These are phyloP conservation scores for Carapus acus DNA, from an alignment of 2,797 vertebrate species.

Conservation along the genomic window DNA sequence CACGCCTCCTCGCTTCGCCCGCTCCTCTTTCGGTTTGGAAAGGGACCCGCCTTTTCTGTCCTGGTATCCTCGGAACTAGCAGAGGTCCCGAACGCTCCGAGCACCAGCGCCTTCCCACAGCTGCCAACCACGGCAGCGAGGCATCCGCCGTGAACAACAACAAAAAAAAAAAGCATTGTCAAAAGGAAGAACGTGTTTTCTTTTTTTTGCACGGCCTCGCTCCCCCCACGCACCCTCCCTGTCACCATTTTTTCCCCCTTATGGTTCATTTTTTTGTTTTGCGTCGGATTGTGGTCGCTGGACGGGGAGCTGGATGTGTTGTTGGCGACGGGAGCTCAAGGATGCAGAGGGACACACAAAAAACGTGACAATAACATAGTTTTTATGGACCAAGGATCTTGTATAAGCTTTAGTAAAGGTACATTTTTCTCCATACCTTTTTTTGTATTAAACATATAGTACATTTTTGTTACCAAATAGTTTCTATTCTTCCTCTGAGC, in stretches of 20 bases:
- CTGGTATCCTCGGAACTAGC: conserved; percentile 69
- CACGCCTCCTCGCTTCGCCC: conserved; percentile 65
- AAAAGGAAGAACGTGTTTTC: conserved; percentile 46
- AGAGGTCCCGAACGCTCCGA: conserved; percentile 56
- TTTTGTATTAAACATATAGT: conserved; percentile 98
- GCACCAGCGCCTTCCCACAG: conserved; percentile 77
- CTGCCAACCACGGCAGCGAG: conserved; percentile 63
- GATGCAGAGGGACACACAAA: conserved; percentile 78
- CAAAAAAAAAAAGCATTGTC: conserved; percentile 38
- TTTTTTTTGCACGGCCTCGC: conserved; percentile 70
- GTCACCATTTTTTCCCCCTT: conserved; percentile 68
- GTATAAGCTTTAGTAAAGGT: conserved; percentile 99
- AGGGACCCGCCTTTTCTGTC: conserved; percentile 73
- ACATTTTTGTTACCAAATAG: conserved; percentile 99
- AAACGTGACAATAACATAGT: conserved; percentile 83
- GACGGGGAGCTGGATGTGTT: conserved; percentile 78
- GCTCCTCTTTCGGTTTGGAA: conserved; percentile 69
- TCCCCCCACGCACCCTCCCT: neutral
- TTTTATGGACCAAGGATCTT: conserved; percentile 99
- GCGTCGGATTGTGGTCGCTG: conserved; percentile 68
- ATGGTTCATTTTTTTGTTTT: conserved; percentile 65
- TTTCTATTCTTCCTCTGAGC: conserved; percentile 89
- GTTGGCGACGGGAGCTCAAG: conserved; percentile 73
- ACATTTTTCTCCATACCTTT: conserved; percentile 99
- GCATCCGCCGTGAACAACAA: conserved; percentile 64